Conservation (phyloP, 92 coral and sea anemone genomes). For the Umimayanthus chanpuru region DNA sequence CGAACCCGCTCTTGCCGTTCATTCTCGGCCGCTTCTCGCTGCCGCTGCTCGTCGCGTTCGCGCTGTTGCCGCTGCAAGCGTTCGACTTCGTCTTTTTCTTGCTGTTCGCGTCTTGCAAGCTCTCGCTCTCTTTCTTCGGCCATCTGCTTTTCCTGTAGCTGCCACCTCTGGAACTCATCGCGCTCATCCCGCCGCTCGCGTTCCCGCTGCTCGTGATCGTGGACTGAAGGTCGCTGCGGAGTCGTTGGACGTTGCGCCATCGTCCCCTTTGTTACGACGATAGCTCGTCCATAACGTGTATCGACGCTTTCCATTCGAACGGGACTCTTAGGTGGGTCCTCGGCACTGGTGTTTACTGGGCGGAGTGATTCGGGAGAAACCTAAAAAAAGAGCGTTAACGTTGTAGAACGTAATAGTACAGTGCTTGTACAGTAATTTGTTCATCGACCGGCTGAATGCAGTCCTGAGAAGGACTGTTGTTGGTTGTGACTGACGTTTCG, state of each 20-base stretch:
- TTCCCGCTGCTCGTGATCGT: constrained; percentile 68
- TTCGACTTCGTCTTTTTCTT: constrained; percentile 47
- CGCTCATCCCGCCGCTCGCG: constrained; percentile 40
- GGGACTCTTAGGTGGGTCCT: constrained; percentile 80
- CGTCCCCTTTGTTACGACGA: constrained; percentile 63
- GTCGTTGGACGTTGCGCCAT: constrained; percentile 35
- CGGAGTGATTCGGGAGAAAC: constrained; percentile 49
- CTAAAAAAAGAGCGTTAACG: constrained; percentile 11
- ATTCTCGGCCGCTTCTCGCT: constrained; percentile 55
- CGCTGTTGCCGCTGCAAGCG: constrained; percentile 55
- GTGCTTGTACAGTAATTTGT: no score
- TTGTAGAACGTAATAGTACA: not conserved
- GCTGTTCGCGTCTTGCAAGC: constrained; percentile 54
- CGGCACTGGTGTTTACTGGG: not conserved
- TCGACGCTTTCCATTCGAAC: constrained; percentile 75
- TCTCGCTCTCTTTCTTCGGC: constrained; percentile 51
- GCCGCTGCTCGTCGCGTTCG: constrained; percentile 69
- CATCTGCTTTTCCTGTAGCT: constrained; percentile 54
- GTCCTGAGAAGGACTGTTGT: no score
- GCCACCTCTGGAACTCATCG: constrained; percentile 79
- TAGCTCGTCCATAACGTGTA: constrained; percentile 75
- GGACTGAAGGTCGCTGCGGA: constrained; percentile 32
- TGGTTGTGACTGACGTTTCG: no score
- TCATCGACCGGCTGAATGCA: no score
- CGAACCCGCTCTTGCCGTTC: constrained; percentile 66